Evolutionary conservation across 2,888 invertebrate species (phyloP), one percentile per base, ranked within the genome.

Genomic region (Parapristionchus giblindavisi): DNA sequence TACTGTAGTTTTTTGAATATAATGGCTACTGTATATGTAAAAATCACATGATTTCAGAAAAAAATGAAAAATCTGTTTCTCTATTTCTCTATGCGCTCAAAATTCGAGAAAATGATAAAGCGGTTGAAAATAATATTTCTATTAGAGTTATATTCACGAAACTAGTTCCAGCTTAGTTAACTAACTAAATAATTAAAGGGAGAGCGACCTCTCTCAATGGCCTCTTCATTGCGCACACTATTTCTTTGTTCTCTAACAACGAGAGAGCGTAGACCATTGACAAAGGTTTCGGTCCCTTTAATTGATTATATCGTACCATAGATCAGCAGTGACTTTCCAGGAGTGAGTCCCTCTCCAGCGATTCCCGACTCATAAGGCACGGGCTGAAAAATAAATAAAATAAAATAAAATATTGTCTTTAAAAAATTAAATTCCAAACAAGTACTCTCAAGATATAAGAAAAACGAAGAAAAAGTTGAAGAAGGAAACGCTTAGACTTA

Each of bases 341-440:
- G 81, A 4, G 82, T 66, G 32, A 84, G 77, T 32, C 82, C 84
- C 58, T 83, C 83, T 27, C 79, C 76, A 52, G 83, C 80, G 77
- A 84, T 81, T 78, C 83, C 84, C 71, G 75, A 75, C 75, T 84
- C 84, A 70, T 83, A 84, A 27, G 84, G 84, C 40, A 84, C 83
- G 34, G 84, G 84, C 83, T 84, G 77, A 48, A 83, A 81, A 66
- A 58, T 58, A 36, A 43, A 48, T 27, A 43, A n/a, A 2, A 11
- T 27, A 24, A 34, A 51, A 32, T 40, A 17, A 48, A 51, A 14
- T 14, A 48, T 14, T 48, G 21, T 48, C 21, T 48, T 48, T 48
- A 48, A 48, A 32, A 51, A 6, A n/a, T n/a, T 11, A 66, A n/a
- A 24, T 61, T 61, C 27, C 14, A 61, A 60, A 61, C 11, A 0